Base-by-base conservation (phyloP, 1,140 invertebrate species). In the Pseudomyrmex flavicornis region DNA sequence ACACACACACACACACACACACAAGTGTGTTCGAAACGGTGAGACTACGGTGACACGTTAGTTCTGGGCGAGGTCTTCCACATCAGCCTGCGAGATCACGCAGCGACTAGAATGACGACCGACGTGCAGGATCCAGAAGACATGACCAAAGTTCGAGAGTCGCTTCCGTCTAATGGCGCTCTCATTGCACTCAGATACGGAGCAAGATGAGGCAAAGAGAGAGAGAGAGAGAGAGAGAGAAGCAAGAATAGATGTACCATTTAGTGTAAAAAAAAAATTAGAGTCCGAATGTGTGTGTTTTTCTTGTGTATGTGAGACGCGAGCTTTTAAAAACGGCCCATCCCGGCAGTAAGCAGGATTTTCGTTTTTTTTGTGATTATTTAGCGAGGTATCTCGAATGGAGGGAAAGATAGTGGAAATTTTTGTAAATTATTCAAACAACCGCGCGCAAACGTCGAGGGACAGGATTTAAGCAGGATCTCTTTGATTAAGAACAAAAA, bases 391-490 rank as follows among this genome's bases (percentile, higher is more conserved):
- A 65, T 66, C 50, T 66, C 50, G 62, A 13, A 65, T 10, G 17
- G 48, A 17, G 66, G 1, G 5, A 48, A 65, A 22, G 52, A 13
- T 65, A 66, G 46, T 35, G 46, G 48, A 76, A 12, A 35, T 35
- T 63, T 65, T 65, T 17, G n/a, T 65, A 50, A 76, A 52, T 54
- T 76, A 76, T 76, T 76, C 66, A 76, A 52, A 66, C 48, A 54
- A 52, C 20, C 8, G n/a, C 15, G 48, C 48, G 20, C 8, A 13
- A 44, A 8, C 8, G 52, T 35, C n/a, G 44, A 15, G 54, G 35
- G 17, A 17, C 35, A 5, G 35, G 35, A 35, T 62, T 62, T n/a
- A 9, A 62, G 44, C 20, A 74, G 13, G 58, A 74, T 62, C 12
- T 20, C 0, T 62, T 74, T 54, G 2, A 46, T 8, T n/a, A 4